These are phyloP conservation scores for Linnaemya tessellans DNA, from an alignment of 2,888 invertebrate species.

Conservation along the genomic window DNA sequence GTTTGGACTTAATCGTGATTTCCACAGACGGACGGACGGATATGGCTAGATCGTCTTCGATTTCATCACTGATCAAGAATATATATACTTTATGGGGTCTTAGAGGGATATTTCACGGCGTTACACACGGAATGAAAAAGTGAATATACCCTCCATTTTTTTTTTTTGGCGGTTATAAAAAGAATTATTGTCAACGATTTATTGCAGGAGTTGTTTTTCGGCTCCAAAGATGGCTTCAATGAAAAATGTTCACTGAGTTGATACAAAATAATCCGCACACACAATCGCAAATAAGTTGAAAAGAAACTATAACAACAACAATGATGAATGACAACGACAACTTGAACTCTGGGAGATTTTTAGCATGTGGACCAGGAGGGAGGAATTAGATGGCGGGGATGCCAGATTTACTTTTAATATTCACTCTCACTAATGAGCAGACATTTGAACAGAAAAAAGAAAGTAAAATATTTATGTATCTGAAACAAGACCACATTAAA, in stretches of 20 bases:
- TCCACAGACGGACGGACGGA: no score
- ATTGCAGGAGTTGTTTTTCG: background rate
- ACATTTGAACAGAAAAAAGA: constrained; percentile 21
- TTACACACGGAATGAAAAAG: no score
- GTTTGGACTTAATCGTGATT: no score
- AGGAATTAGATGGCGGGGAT: background rate
- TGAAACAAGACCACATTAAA: constrained; percentile 27
- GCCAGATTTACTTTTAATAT: constrained; percentile 31
- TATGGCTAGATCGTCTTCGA: no score
- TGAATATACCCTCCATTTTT: no score
- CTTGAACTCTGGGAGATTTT: constrained; percentile 17
- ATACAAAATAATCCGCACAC: constrained; percentile 6
- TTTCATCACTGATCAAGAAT: no score
- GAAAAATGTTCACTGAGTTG: background rate
- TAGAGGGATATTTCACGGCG: no score
- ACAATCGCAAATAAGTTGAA: background rate
- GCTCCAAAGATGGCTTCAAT: background rate
- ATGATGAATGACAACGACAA: constrained; percentile 35
- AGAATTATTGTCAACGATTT: no score
- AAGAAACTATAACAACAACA: constrained; percentile 9
- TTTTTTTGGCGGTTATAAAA: no score
- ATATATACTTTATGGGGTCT: no score
- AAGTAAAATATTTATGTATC: background rate
- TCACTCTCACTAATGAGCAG: constrained; percentile 31
- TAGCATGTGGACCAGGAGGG: background rate